Conservation (phyloP, 2,888 invertebrate species). For the Cepaea hortensis region DNA sequence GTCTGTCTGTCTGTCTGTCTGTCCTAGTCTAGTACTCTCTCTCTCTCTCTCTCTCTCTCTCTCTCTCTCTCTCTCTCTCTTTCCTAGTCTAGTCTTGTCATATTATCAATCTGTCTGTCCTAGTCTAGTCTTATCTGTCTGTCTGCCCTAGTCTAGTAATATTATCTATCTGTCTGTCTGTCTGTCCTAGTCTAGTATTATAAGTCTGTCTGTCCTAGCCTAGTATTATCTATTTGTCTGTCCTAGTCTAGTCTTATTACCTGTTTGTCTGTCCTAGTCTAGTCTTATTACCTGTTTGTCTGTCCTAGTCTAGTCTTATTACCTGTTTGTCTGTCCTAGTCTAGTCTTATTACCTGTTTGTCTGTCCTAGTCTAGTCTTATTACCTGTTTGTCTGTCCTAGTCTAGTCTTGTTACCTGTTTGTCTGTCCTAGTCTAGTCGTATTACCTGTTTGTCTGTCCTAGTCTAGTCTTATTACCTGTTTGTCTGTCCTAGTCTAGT, state of each 20-base stretch:
- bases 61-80: too few species aligned
- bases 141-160: too few species aligned
- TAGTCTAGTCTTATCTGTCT: conserved; percentile 2
- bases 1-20: background rate
- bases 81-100: too few species aligned
- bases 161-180: conserved; percentile 1
- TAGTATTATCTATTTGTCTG: background rate
- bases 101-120: background rate
- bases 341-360: conserved; percentile 4
- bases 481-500: background rate
- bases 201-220: too few species aligned
- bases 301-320: too few species aligned
- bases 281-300: too few species aligned
- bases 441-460: background rate
- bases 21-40: background rate
- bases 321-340: too few species aligned
- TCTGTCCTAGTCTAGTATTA: too few species aligned
- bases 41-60: too few species aligned
- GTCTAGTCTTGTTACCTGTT: background rate
- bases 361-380: too few species aligned
- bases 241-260: background rate
- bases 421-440: background rate
- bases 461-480: background rate
- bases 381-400: conserved; percentile 17
- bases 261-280: too few species aligned